These are phyloP conservation scores for Chunga burmeisteri DNA, from an alignment of 2,113 vertebrate genomes.

Conservation along the genomic window DNA sequence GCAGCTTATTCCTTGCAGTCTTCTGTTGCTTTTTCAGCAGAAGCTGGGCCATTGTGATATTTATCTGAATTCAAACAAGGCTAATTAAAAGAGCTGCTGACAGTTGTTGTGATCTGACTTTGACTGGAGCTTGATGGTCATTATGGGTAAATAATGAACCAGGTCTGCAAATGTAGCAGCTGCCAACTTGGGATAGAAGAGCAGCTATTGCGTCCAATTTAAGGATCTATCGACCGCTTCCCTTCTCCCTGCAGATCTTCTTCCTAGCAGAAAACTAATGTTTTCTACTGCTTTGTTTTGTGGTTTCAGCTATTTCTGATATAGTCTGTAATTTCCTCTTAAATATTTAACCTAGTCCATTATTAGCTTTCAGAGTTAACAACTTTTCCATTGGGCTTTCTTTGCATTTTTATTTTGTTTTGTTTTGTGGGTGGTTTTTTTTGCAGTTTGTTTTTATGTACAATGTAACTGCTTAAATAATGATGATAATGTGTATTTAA, in stretches of 20 bases:
- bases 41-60: conserved; percentile 84
- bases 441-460: conserved; percentile 51
- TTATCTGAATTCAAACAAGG: conserved; percentile 89
- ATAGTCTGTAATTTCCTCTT: conserved; percentile 81
- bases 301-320: conserved; percentile 85
- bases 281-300: conserved; percentile 81
- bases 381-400: conserved; percentile 73
- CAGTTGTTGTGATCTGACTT: conserved; percentile 88
- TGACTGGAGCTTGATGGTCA: conserved; percentile 90
- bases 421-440: not conserved
- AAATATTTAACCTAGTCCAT: conserved; percentile 91
- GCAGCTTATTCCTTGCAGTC: conserved; percentile 42
- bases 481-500: conserved; percentile 58
- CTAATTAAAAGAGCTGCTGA: conserved; percentile 90
- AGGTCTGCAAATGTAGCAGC: conserved; percentile 87
- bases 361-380: conserved; percentile 89
- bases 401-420: conserved; percentile 46
- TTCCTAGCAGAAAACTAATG: conserved; percentile 78
- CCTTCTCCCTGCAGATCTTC: conserved; percentile 83
- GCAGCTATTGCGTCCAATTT: conserved; percentile 86
- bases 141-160: conserved; percentile 93
- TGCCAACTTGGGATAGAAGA: conserved; percentile 82
- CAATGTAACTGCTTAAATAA: conserved; percentile 50
- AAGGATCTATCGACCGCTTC: conserved; percentile 85
- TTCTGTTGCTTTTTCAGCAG: conserved; percentile 79